These are phyloP conservation scores for Hippopotamus amphibius DNA, from an alignment of 2,113 vertebrate species.

Conservation along the genomic window DNA sequence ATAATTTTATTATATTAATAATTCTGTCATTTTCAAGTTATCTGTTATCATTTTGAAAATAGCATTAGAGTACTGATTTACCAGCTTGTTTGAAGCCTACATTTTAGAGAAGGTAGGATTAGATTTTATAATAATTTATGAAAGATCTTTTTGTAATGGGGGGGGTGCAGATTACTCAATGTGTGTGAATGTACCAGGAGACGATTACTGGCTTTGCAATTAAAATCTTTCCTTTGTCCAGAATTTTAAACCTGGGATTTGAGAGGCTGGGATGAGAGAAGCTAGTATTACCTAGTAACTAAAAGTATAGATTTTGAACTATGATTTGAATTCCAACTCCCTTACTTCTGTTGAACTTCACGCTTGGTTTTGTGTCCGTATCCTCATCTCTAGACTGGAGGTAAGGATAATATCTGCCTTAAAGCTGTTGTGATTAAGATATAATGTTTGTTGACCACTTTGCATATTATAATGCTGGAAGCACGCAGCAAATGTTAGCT, in stretches of 20 bases:
- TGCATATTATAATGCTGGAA: background rate
- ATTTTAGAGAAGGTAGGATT: slow-evolving; percentile 38
- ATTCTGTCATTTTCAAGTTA: slow-evolving; percentile 23
- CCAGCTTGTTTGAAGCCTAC: slow-evolving; percentile 1
- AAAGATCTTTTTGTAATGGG: background rate
- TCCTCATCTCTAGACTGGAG: background rate
- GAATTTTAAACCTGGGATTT: slow-evolving; percentile 43
- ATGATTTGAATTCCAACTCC: background rate
- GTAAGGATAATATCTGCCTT: background rate
- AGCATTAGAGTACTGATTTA: slow-evolving; percentile 11
- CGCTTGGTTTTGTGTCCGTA: background rate
- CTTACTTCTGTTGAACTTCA: background rate
- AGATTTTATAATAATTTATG: slow-evolving; percentile 12
- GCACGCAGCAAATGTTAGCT: background rate
- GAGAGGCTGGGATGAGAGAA: background rate
- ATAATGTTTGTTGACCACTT: background rate
- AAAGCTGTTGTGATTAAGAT: background rate
- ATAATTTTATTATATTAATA: slow-evolving; percentile 25
- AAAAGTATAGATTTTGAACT: slow-evolving; percentile 27
- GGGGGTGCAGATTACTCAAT: background rate
- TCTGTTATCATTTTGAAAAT: slow-evolving; percentile 44
- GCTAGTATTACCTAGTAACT: background rate
- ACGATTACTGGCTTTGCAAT: slow-evolving; percentile 13
- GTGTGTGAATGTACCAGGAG: background rate
- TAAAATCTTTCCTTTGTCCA: slow-evolving; percentile 45